Percentiles rank a stretch among this genome's conserved stretches.
phyloP scores from a whole-genome alignment of 2,888 invertebrate species.

The Prosopocoilus inquinatus region DNA sequence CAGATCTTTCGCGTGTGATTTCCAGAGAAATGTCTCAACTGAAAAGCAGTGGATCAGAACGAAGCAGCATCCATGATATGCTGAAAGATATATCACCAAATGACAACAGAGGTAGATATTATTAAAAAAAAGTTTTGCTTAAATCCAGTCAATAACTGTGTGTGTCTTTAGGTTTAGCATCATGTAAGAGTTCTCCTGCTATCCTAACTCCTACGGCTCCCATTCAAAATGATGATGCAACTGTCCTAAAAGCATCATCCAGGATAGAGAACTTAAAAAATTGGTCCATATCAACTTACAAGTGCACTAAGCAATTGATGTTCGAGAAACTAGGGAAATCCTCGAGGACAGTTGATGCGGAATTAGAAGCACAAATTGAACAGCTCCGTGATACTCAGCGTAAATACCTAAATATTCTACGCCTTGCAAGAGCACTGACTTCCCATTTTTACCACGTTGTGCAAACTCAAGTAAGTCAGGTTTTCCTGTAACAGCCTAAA shows the following conservation, averaged over 20 bases:
- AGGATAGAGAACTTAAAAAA: constrained; percentile 91
- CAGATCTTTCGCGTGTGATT: neutral
- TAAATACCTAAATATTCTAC: constrained; percentile 84
- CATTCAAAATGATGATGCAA: constrained; percentile 57
- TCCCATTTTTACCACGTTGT: constrained; percentile 87
- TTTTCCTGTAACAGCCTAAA: neutral
- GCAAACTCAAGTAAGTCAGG: constrained; percentile 62
- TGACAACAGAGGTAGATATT: constrained; percentile 59
- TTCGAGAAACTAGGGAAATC: constrained; percentile 95
- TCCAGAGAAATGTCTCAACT: constrained; percentile 41
- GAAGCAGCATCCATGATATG: constrained; percentile 80
- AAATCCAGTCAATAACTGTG: neutral
- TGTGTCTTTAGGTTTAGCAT: constrained; percentile 37
- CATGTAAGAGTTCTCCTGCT: constrained; percentile 47
- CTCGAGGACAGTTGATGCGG: constrained; percentile 85
- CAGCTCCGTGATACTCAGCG: constrained; percentile 89
- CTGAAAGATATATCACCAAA: constrained; percentile 77
- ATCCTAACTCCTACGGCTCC: constrained; percentile 55
- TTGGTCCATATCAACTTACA: constrained; percentile 98
- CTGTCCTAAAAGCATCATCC: constrained; percentile 67
- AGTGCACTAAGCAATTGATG: constrained; percentile 95
- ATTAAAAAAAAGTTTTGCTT: constrained; percentile 49
- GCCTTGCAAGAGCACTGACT: constrained; percentile 80
- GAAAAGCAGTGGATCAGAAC: constrained; percentile 53
- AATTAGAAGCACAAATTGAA: constrained; percentile 93